Conservation (phyloP, 2,888 invertebrate genomes). For the Rotaria macrura region DNA sequence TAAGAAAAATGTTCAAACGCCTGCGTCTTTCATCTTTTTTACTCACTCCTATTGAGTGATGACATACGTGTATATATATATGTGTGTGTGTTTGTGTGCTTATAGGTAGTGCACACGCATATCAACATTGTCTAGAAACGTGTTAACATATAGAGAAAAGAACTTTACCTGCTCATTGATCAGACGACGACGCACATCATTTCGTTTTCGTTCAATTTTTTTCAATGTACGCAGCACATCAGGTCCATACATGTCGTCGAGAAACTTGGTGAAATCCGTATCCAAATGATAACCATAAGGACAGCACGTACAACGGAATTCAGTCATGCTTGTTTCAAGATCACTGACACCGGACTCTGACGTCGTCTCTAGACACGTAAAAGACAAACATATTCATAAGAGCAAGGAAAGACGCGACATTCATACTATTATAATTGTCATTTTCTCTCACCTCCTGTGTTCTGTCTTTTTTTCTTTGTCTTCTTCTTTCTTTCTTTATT, state of each 20-base stretch:
- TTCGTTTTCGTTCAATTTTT: conserved; percentile 27
- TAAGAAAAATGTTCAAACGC: not conserved
- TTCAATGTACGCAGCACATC: conserved; percentile 23
- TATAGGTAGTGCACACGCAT: too few species aligned
- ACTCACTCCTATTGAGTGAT: not conserved
- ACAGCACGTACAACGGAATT: conserved; percentile 62
- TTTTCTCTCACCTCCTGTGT: not conserved
- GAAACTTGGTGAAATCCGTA: conserved; percentile 59
- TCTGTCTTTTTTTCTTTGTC: too few species aligned
- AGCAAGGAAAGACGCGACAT: not conserved
- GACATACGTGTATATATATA: not conserved
- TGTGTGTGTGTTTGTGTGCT: too few species aligned
- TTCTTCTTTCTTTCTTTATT: not conserved
- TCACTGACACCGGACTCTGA: conserved; percentile 34
- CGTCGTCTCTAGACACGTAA: conserved; percentile 28
- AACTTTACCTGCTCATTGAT: not conserved
- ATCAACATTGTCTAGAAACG: not conserved
- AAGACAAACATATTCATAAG: not conserved
- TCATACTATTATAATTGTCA: not conserved
- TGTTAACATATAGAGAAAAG: not conserved
- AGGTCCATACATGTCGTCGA: conserved; percentile 26
- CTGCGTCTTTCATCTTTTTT: not conserved
- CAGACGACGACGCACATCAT: conserved; percentile 21
- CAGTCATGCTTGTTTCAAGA: conserved; percentile 31
- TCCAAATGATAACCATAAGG: conserved; percentile 85